Percentiles rank a stretch among this genome's conserved stretches.
These are phyloP conservation scores for Diplazon laetatorius DNA, from an alignment of 2,888 invertebrate genomes.

Conservation along the genomic window DNA sequence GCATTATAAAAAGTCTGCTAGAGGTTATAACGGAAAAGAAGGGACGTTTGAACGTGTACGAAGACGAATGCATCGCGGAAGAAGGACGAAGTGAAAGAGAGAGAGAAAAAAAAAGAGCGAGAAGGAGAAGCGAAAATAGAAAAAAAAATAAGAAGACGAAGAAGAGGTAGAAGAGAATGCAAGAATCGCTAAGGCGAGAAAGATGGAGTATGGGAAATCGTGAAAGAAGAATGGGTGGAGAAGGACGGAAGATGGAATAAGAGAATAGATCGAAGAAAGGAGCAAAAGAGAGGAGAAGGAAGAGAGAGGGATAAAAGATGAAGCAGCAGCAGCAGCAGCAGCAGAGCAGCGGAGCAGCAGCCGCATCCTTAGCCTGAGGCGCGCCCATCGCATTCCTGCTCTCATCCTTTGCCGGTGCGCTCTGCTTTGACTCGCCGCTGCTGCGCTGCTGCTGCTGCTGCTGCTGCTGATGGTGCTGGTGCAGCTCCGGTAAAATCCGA, in stretches of 20 bases:
- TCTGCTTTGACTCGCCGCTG: slow-evolving; percentile 77
- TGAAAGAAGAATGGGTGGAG: slow-evolving; percentile 50
- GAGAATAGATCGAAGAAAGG: slow-evolving; percentile 61
- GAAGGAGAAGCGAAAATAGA: background rate
- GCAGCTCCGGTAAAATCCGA: slow-evolving; percentile 29
- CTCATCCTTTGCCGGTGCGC: slow-evolving; percentile 75
- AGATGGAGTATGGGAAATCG: slow-evolving; percentile 36
- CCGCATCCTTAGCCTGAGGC: slow-evolving; percentile 72
- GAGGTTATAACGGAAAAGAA: slow-evolving; percentile 53
- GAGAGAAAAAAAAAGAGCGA: slow-evolving; percentile 25
- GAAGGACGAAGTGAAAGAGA: slow-evolving; percentile 31
- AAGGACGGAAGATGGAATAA: slow-evolving; percentile 37
- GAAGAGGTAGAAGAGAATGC: slow-evolving; percentile 36
- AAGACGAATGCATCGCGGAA: slow-evolving; percentile 49
- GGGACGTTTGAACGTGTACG: slow-evolving; percentile 47
- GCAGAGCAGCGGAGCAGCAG: slow-evolving; percentile 60
- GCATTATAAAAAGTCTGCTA: slow-evolving; percentile 29
- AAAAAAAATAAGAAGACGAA: slow-evolving; percentile 37
- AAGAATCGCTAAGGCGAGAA: slow-evolving; percentile 33
- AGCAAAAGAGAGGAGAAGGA: slow-evolving; percentile 49
- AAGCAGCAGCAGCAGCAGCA: slow-evolving; percentile 37
- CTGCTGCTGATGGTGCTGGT: slow-evolving; percentile 51
- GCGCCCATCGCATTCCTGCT: slow-evolving; percentile 80
- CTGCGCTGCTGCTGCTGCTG: slow-evolving; percentile 47
- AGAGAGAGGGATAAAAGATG: slow-evolving; percentile 49